These are phyloP conservation scores for Caenorhabditis parvicauda DNA, from an alignment of 2,888 invertebrate genomes.

Conservation along the genomic window DNA sequence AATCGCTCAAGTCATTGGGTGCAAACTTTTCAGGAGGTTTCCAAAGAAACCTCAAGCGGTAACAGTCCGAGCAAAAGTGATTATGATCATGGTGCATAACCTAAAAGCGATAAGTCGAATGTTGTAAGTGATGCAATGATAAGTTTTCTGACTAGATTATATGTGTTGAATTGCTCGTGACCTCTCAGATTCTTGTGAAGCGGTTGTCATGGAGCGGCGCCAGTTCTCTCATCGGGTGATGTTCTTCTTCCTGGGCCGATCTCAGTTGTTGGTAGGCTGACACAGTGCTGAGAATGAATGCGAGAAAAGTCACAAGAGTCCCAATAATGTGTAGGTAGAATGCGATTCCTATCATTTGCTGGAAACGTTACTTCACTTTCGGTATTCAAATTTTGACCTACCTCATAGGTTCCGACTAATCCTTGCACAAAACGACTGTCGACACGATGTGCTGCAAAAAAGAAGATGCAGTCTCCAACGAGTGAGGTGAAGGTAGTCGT, in stretches of 20 bases:
- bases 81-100: too few species aligned
- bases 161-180: too few species aligned
- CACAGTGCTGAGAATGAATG: constrained; percentile 52
- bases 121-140: background rate
- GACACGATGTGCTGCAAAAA: constrained; percentile 61
- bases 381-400: constrained; percentile 5
- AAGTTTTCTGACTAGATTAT: too few species aligned
- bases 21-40: too few species aligned
- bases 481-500: constrained; percentile 40
- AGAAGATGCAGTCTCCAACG: constrained; percentile 54
- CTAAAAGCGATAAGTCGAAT: constrained; percentile 14
- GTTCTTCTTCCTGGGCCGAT: constrained; percentile 28
- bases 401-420: constrained; percentile 60
- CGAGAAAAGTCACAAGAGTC: constrained; percentile 50
- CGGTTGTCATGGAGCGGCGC: constrained; percentile 29
- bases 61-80: too few species aligned
- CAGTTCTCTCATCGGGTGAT: constrained; percentile 43
- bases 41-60: too few species aligned
- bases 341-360: constrained; percentile 60
- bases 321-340: constrained; percentile 58
- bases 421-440: constrained; percentile 60
- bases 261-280: constrained; percentile 55
- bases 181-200: constrained; percentile 22
- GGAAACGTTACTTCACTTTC: too few species aligned
- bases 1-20: too few species aligned